Base-by-base conservation (phyloP, 2,797 vertebrate genomes). In the Scarus forsteni region DNA sequence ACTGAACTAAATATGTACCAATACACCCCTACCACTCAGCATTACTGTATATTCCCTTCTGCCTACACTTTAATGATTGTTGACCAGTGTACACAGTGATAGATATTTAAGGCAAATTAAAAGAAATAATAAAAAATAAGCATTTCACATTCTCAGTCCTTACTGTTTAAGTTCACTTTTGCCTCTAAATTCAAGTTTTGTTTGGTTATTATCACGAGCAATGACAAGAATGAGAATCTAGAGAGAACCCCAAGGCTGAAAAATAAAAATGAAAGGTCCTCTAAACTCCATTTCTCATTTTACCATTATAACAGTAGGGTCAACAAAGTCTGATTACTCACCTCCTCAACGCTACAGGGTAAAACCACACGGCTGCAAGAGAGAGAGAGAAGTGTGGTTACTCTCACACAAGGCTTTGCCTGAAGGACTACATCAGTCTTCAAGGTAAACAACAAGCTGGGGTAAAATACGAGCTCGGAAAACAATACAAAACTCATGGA, bases 291-390 rank as follows among this genome's bases (percentile, higher is more conserved):
- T 13, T 14, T 15, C 8, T 57, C 6, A 14, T 52, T 57, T 50
- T 19, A 40, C 39, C 10, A 54, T 50, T 53, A 62, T 46, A 38
- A 66, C 8, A 38, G 44, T 11, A 7, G 49, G 14, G 5, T 12
- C 43, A 13, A 59, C 8, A 13, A 44, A 63, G 39, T 50, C 0
- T 1, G 14, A 52, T 73, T 44, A 93, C 95, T 80, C 91, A 98
- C 97, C 96, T 98, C 97, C 84, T 97, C 96, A 72, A 98, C 96
- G 27, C 95, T 96, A 92, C 97, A 98, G 7, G 97, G 97, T 88
- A 99, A 95, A 90, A 96, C 94, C 92, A 99, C 96, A 69, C 96
- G 97, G 92, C 97, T 98, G 91, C 74, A 96, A 95, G 53, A 87
- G 15, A 91, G 79, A 83, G 27, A 27, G 18, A 72, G 19, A 79